phyloP scores from a whole-genome alignment of 2,797 vertebrate species.

The Spinus pinus region DNA sequence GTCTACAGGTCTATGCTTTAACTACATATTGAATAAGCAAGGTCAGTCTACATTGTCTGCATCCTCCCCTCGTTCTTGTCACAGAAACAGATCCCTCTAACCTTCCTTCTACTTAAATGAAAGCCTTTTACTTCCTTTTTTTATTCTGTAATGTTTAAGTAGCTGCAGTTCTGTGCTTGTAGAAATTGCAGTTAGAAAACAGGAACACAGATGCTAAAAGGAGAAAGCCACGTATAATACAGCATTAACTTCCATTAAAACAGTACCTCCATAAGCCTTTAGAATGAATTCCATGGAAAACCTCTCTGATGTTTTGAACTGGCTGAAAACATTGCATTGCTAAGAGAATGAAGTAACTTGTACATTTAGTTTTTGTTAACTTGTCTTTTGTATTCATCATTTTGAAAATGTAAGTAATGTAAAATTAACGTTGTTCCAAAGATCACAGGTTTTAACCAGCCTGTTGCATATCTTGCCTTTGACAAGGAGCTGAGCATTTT shows the following conservation, averaged over 20 bases:
- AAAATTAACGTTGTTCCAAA: neutral
- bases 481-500: neutral
- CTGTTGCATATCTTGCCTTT: neutral
- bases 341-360: neutral
- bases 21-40: neutral
- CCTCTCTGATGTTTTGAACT: neutral
- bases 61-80: slow-evolving; percentile 52
- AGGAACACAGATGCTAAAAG: slow-evolving; percentile 46
- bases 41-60: neutral
- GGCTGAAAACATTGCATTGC: neutral
- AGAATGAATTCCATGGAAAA: neutral
- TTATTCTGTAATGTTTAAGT: slow-evolving; percentile 39
- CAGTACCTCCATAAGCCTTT: slow-evolving; percentile 16
- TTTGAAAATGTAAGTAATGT: neutral
- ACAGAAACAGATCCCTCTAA: slow-evolving; percentile 53
- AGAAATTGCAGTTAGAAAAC: slow-evolving; percentile 59
- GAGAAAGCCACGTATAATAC: slow-evolving; percentile 23
- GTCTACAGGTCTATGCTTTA: neutral
- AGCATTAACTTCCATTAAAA: slow-evolving; percentile 62
- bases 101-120: slow-evolving; percentile 54
- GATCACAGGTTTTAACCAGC: neutral
- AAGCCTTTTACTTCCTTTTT: slow-evolving; percentile 34
- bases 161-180: slow-evolving; percentile 38
- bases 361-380: neutral
- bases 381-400: neutral